These are phyloP conservation scores for Hylaeus volcanicus DNA, from an alignment of 1,140 invertebrate genomes.

Conservation along the genomic window DNA sequence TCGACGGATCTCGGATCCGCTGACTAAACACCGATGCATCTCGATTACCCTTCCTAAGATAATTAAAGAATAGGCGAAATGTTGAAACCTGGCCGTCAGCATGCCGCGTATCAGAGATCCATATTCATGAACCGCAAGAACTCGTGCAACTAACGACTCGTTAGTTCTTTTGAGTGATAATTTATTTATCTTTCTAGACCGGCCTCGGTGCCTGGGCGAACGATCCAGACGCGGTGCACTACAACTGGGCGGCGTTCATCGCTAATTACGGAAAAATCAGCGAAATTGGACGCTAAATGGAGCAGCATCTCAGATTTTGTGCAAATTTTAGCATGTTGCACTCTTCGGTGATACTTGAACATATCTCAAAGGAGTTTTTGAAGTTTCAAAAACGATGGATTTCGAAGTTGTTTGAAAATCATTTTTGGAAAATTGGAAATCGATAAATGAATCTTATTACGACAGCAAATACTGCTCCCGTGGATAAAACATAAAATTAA, in stretches of 20 bases:
- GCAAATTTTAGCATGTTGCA: constrained; percentile 55
- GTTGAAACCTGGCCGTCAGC: constrained; percentile 56
- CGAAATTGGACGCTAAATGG: constrained; percentile 48
- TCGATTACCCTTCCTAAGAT: constrained; percentile 29
- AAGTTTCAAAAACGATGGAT: no score
- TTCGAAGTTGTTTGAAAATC: no score
- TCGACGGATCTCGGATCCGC: constrained; percentile 12
- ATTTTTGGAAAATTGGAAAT: no score
- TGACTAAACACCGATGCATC: constrained; percentile 16
- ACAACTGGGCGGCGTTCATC: constrained; percentile 56
- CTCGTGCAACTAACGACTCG: constrained; percentile 65
- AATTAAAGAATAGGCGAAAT: constrained; percentile 59
- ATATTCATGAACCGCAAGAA: constrained; percentile 70
- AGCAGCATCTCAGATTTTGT: constrained; percentile 43
- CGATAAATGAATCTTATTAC: no score
- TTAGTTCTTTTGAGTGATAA: constrained; percentile 73
- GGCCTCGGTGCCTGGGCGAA: constrained; percentile 66
- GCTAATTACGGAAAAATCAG: constrained; percentile 75
- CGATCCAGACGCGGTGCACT: constrained; percentile 59
- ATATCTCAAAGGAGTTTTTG: no score
- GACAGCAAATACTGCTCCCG: no score
- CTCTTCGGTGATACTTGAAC: background rate
- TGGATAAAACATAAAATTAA: no score
- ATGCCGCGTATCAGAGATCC: constrained; percentile 43
- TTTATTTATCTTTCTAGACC: constrained; percentile 74